Evolutionary conservation across 1,140 invertebrate genomes (phyloP).

Genomic region (Tetragonula clypearis): DNA sequence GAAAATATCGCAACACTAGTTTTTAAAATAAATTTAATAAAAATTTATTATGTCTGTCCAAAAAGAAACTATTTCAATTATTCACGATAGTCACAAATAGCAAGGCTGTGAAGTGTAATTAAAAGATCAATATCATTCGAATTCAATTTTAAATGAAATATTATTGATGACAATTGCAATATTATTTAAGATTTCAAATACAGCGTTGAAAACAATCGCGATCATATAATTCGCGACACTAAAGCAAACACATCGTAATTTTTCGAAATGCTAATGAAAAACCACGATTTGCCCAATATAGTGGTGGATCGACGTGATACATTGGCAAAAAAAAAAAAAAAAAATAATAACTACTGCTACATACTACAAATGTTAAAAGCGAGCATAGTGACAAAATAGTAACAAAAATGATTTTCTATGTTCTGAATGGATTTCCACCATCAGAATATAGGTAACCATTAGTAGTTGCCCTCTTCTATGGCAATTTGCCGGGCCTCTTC

Average conservation of each 20-base stretch:
- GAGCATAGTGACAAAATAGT: not conserved
- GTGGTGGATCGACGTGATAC: not conserved
- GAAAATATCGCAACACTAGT: too few species aligned
- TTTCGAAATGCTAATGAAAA: not conserved
- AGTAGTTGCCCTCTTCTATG: not conserved
- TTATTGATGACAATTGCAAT: not conserved
- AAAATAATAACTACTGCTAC: not conserved
- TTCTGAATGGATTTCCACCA: too few species aligned
- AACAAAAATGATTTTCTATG: not conserved
- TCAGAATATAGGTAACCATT: not conserved
- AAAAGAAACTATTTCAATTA: too few species aligned
- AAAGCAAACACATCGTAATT: too few species aligned
- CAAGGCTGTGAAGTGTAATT: too few species aligned
- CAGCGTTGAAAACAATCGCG: not conserved
- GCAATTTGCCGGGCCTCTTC: conserved; percentile 2
- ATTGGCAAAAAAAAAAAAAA: too few species aligned
- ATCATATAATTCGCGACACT: not conserved
- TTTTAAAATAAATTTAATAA: too few species aligned
- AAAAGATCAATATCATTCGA: too few species aligned
- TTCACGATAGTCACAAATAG: too few species aligned
- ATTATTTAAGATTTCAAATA: not conserved
- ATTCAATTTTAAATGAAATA: not conserved
- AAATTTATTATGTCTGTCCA: not conserved
- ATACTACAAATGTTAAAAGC: not conserved
- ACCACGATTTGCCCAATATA: not conserved